Evolutionary conservation across 2,797 vertebrate genomes (phyloP).

Genomic region (Eleutherodactylus coqui): DNA sequence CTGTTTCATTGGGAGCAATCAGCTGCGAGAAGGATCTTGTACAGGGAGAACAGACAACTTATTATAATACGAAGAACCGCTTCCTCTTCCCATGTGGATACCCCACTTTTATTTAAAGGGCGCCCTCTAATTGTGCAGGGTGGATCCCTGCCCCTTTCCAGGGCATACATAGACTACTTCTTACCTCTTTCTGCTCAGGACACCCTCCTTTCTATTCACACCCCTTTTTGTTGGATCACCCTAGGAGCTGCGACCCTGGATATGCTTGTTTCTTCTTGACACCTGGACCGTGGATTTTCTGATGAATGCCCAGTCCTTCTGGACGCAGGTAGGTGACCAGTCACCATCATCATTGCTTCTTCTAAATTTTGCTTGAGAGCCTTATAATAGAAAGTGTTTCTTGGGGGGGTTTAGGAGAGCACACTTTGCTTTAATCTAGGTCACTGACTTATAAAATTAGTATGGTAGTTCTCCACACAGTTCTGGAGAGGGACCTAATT

Average conservation of each 20-base stretch:
- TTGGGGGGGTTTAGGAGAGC: not conserved
- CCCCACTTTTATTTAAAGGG: not conserved
- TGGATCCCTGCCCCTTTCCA: not conserved
- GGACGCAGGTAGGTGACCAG: not conserved
- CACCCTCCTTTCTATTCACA: not conserved
- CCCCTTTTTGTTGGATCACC: not conserved
- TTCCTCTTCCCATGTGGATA: not conserved
- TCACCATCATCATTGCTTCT: not conserved
- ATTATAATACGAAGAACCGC: not conserved
- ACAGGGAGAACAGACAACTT: slow-evolving; percentile 29
- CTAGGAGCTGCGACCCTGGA: slow-evolving; percentile 16
- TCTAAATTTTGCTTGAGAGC: not conserved
- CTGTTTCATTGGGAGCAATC: slow-evolving; percentile 52
- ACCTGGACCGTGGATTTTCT: not conserved
- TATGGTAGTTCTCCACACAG: slow-evolving; percentile 15
- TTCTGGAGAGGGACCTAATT: slow-evolving; percentile 30
- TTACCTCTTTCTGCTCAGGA: not conserved
- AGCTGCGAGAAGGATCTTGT: not conserved
- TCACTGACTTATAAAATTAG: slow-evolving; percentile 43
- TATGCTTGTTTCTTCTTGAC: slow-evolving; percentile 11
- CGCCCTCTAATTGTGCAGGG: not conserved
- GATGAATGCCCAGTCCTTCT: slow-evolving; percentile 18
- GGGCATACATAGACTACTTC: not conserved
- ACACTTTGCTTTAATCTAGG: slow-evolving; percentile 32
- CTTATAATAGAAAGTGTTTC: not conserved